Conservation (phyloP, 2,797 vertebrate genomes). For the Oophaga sylvatica region DNA sequence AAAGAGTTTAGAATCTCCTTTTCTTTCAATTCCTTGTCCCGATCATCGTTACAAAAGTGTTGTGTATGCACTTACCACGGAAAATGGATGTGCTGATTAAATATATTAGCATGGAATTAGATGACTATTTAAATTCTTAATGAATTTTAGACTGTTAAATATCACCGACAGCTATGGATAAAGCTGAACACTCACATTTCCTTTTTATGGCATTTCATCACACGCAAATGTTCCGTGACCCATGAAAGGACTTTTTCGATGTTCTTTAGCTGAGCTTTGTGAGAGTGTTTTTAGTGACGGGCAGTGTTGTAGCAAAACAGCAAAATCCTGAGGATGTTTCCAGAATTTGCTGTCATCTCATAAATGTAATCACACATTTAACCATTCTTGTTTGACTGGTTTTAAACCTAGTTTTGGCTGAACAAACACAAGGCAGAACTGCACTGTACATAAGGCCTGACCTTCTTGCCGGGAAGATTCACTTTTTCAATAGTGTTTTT, state of each 20-base stretch:
- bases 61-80: constrained; percentile 51
- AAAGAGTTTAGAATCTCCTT: constrained; percentile 16
- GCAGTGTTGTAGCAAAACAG: constrained; percentile 36
- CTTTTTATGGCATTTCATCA: constrained; percentile 61
- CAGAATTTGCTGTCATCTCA: not conserved
- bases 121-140: constrained; percentile 62
- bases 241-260: constrained; percentile 54
- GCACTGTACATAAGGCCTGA: not conserved
- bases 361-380: not conserved
- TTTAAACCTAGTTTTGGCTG: not conserved
- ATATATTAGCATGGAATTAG: constrained; percentile 60
- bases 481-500: too few species aligned
- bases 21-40: constrained; percentile 25
- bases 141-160: constrained; percentile 58
- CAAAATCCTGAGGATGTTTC: constrained; percentile 36
- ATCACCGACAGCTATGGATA: constrained; percentile 61
- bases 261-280: constrained; percentile 34
- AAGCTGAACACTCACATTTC: constrained; percentile 61
- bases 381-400: not conserved
- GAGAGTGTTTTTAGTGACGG: constrained; percentile 20
- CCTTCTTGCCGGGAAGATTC: not conserved
- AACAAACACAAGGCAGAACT: not conserved
- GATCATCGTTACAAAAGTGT: constrained; percentile 49
- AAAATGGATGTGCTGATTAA: constrained; percentile 55
- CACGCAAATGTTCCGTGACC: constrained; percentile 55